Evolutionary conservation across 2,113 vertebrate species (phyloP).

Genomic region (Leucoraja erinaceus): DNA sequence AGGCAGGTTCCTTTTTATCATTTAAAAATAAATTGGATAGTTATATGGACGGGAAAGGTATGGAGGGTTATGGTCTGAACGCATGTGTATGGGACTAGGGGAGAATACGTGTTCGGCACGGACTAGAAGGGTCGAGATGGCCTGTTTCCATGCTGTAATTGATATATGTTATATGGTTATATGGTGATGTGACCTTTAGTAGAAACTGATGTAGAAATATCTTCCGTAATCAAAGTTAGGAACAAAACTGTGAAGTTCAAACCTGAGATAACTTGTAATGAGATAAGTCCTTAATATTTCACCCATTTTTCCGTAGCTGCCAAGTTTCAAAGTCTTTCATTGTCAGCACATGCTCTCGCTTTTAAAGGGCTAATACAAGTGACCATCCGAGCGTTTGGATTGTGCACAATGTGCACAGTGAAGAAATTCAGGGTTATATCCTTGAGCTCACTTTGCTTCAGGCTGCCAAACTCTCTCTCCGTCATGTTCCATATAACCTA

Average conservation of each 20-base stretch:
- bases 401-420: not conserved
- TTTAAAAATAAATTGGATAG: too few relatives aligned
- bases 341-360: not conserved
- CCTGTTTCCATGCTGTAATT: too few relatives aligned
- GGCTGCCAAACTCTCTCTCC: not conserved
- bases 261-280: not conserved
- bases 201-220: not conserved
- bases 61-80: too few relatives aligned
- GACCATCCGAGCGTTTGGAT: not conserved
- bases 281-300: not conserved
- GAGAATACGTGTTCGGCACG: too few relatives aligned
- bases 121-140: too few relatives aligned
- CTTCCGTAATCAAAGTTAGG: not conserved
- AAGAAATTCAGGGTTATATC: not conserved
- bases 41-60: too few relatives aligned
- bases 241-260: not conserved
- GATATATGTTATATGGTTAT: too few relatives aligned
- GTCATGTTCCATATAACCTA: not conserved
- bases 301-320: too few relatives aligned
- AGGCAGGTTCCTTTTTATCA: too few relatives aligned
- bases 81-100: too few relatives aligned
- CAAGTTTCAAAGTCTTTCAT: conserved; percentile 10
- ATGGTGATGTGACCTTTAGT: not conserved
- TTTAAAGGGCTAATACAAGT: not conserved
- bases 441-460: not conserved